Evolutionary conservation across 2,888 invertebrate genomes (phyloP).

Genomic region (Cinara cedri): DNA sequence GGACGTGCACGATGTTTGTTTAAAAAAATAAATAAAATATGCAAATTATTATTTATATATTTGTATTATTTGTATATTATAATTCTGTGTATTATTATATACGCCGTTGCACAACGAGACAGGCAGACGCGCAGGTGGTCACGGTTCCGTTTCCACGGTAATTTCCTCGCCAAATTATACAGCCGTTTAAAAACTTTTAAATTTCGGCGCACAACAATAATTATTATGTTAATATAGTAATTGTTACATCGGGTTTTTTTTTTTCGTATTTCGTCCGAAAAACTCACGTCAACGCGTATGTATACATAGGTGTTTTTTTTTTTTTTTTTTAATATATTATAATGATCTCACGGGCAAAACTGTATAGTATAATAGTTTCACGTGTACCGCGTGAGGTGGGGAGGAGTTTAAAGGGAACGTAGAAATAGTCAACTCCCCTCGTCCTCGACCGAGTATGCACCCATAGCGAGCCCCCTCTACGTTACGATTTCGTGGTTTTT

Average conservation of each 20-base stretch:
- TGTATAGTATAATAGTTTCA: no score
- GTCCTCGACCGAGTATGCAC: no score
- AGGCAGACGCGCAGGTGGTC: constrained; percentile 33
- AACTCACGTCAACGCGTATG: not conserved
- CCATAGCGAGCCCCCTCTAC: no score
- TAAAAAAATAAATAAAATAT: constrained; percentile 16
- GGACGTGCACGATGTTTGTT: constrained; percentile 32
- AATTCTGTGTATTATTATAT: no score
- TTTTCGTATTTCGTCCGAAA: not conserved
- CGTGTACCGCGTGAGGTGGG: no score
- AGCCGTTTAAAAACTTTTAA: constrained; percentile 6
- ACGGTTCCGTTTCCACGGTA: constrained; percentile 4
- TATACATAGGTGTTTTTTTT: no score
- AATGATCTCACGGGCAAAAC: no score
- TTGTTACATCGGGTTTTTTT: not conserved
- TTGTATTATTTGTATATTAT: no score
- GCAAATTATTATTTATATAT: constrained; percentile 18
- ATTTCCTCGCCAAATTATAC: constrained; percentile 30
- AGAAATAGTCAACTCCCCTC: no score
- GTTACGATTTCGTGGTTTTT: no score
- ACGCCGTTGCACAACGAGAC: not conserved
- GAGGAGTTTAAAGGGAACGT: no score
- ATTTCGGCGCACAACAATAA: constrained; percentile 27
- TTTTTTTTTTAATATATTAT: no score
- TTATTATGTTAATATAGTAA: constrained; percentile 20